Conservation (phyloP, 2,888 invertebrate genomes). For the Drosophila quinaria region DNA sequence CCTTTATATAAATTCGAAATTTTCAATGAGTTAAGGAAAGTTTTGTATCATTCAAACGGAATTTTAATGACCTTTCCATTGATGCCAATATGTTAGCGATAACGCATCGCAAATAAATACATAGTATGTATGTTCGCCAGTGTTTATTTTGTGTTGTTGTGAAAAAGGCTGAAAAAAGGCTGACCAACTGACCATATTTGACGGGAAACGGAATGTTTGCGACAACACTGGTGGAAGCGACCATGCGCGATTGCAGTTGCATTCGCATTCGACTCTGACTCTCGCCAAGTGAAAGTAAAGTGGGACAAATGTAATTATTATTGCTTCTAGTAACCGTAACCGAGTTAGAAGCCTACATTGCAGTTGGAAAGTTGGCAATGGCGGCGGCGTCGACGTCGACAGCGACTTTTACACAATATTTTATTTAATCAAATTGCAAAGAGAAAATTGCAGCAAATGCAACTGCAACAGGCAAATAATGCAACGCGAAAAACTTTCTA, state of each 20-base stretch:
- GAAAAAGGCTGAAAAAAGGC: not conserved
- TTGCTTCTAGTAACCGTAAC: slow-evolving; percentile 81
- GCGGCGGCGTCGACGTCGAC: slow-evolving; percentile 12
- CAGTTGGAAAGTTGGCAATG: slow-evolving; percentile 72
- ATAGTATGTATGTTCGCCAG: too few species aligned
- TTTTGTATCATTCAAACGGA: too few species aligned
- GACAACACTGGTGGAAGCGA: slow-evolving; percentile 10
- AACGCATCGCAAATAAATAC: too few species aligned
- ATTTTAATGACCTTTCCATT: too few species aligned
- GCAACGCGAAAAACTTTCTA: slow-evolving; percentile 78
- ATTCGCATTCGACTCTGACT: slow-evolving; percentile 44
- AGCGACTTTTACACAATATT: slow-evolving; percentile 82
- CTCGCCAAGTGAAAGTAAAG: slow-evolving; percentile 83
- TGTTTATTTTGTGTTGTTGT: too few species aligned
- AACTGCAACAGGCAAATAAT: slow-evolving; percentile 55
- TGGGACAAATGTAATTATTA: slow-evolving; percentile 84
- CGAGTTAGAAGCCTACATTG: slow-evolving; percentile 73
- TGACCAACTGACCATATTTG: not conserved
- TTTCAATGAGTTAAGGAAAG: too few species aligned
- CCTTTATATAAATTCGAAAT: too few species aligned
- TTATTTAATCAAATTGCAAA: slow-evolving; percentile 81
- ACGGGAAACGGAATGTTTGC: not conserved
- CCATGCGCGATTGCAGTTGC: slow-evolving; percentile 37
- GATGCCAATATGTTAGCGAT: too few species aligned
- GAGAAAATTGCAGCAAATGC: slow-evolving; percentile 78